Conservation (phyloP, 1,140 invertebrate genomes). For the Cecropterus lyciades region DNA sequence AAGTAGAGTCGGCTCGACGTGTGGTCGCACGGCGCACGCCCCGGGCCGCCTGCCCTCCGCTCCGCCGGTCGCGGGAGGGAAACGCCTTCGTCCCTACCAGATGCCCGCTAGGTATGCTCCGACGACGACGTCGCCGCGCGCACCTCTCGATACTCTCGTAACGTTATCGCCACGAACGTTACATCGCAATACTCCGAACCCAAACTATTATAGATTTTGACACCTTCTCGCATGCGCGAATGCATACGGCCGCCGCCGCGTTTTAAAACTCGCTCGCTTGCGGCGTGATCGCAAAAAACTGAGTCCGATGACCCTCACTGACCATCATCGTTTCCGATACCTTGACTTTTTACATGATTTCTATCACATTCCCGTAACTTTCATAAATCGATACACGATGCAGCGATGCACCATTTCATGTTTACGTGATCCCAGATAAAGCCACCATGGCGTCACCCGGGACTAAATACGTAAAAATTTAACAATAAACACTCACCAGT, state of each 20-base stretch:
- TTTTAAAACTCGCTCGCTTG: conserved; percentile 78
- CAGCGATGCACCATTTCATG: conserved; percentile 84
- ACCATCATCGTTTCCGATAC: conserved; percentile 53
- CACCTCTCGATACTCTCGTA: conserved; percentile 48
- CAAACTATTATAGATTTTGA: conserved; percentile 83
- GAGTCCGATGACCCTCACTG: conserved; percentile 70
- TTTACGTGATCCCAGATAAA: conserved; percentile 85
- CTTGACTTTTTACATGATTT: conserved; percentile 47
- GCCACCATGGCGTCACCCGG: conserved; percentile 85
- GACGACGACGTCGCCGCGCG: conserved; percentile 59
- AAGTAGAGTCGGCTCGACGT: conserved; percentile 59
- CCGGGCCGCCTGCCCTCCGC: conserved; percentile 65
- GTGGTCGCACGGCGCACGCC: conserved; percentile 74
- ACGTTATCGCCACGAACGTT: conserved; percentile 57
- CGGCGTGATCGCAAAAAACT: conserved; percentile 76
- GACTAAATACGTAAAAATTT: conserved; percentile 81
- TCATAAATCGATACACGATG: conserved; percentile 81
- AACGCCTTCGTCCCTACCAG: conserved; percentile 74
- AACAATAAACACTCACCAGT: conserved; percentile 82
- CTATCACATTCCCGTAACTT: conserved; percentile 58
- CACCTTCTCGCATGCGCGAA: conserved; percentile 83
- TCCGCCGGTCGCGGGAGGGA: conserved; percentile 65
- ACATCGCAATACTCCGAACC: conserved; percentile 66
- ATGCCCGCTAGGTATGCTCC: conserved; percentile 64
- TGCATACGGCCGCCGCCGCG: conserved; percentile 82